phyloP scores from a whole-genome alignment of 2,888 invertebrate genomes.

The Blastobasis lacticolella region DNA sequence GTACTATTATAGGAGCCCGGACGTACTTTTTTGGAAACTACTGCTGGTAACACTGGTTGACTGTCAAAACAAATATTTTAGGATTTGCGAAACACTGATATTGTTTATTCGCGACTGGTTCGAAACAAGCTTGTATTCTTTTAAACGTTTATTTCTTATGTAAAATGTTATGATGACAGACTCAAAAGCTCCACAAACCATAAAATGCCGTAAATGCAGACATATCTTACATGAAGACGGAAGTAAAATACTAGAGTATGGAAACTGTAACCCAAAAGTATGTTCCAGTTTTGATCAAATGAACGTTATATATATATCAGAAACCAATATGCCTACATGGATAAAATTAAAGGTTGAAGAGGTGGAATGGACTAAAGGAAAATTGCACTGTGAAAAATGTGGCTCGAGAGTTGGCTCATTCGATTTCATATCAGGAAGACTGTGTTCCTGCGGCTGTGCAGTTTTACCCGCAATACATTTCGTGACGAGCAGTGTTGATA shows the following conservation, averaged over 20 bases:
- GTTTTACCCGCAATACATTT: constrained; percentile 76
- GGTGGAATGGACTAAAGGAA: constrained; percentile 79
- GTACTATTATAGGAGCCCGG: too few relatives aligned
- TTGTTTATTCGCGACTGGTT: too few relatives aligned
- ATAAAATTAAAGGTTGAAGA: constrained; percentile 64
- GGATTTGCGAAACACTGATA: too few relatives aligned
- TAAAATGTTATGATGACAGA: too few relatives aligned
- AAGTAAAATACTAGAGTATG: constrained; percentile 17
- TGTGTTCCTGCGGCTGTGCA: constrained; percentile 73
- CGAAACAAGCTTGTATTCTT: too few relatives aligned
- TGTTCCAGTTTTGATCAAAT: constrained; percentile 46
- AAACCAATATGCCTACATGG: constrained; percentile 75
- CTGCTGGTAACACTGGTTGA: too few relatives aligned
- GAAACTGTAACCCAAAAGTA: constrained; percentile 24
- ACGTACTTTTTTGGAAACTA: too few relatives aligned
- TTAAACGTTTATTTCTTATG: too few relatives aligned
- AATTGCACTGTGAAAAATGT: constrained; percentile 77
- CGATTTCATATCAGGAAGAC: constrained; percentile 77
- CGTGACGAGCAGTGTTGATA: constrained; percentile 78
- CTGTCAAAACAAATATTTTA: too few relatives aligned
- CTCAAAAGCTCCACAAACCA: constrained; percentile 3
- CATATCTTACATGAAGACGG: constrained; percentile 38
- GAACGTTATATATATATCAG: constrained; percentile 65
- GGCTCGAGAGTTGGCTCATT: constrained; percentile 77
- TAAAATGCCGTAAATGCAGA: constrained; percentile 68